Percentiles rank a stretch among this genome's conserved stretches.
Evolutionary conservation across 2,797 vertebrate species (phyloP).

Genomic region (Allobates femoralis): DNA sequence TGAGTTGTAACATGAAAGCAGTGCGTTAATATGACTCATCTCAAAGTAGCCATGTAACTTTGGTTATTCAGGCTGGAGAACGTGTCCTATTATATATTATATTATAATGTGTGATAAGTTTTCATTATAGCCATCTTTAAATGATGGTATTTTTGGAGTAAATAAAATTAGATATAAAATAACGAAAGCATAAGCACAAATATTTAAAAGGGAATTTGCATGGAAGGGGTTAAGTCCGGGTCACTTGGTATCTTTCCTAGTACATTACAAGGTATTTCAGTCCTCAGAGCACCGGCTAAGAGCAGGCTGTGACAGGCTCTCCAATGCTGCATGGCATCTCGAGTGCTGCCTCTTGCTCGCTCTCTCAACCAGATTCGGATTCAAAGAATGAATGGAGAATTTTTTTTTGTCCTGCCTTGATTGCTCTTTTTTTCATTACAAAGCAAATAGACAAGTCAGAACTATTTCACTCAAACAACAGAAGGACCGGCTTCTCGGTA

Average conservation of each 20-base stretch:
- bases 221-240: constrained; percentile 34
- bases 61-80: no score
- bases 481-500: constrained; percentile 17
- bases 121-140: no score
- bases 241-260: constrained; percentile 4
- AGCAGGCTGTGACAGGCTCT: constrained; percentile 46
- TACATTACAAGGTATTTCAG: constrained; percentile 50
- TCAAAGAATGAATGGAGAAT: constrained; percentile 49
- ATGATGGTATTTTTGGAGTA: no score
- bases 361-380: constrained; percentile 43
- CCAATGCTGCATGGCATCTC: constrained; percentile 52
- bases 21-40: no score
- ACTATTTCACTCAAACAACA: constrained; percentile 52
- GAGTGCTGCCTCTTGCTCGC: constrained; percentile 48
- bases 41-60: no score
- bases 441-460: constrained; percentile 62
- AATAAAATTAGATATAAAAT: no score
- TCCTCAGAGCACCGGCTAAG: neutral
- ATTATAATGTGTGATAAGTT: no score
- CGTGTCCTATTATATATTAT: no score
- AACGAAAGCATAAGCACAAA: neutral
- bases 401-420: constrained; percentile 34
- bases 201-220: neutral
- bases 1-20: no score
- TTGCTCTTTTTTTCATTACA: constrained; percentile 33